Conservation (phyloP, 1,140 invertebrate genomes). For the Bombus breviceps region DNA sequence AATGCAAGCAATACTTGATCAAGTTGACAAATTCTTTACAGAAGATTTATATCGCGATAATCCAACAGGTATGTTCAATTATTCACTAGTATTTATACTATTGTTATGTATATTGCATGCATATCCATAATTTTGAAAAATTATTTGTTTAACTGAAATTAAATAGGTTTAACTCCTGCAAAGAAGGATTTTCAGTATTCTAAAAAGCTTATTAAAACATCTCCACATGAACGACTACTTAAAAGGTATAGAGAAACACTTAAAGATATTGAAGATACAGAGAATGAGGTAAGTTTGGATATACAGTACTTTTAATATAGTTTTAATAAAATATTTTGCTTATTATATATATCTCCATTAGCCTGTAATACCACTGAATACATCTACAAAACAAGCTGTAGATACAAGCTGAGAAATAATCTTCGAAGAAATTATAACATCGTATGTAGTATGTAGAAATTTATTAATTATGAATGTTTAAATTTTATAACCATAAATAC, state of each 20-base stretch:
- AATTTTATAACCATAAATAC: background rate
- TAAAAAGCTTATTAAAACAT: conserved; percentile 84
- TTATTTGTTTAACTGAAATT: conserved; percentile 74
- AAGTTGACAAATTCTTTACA: conserved; percentile 82
- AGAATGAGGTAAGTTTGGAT: conserved; percentile 19
- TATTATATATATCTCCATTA: background rate
- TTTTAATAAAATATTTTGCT: conserved; percentile 8
- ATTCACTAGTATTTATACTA: background rate
- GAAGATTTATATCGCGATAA: conserved; percentile 83
- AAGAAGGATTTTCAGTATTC: conserved; percentile 86
- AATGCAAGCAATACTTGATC: conserved; percentile 69
- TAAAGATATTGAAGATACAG: background rate
- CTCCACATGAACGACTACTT: conserved; percentile 87
- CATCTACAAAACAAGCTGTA: background rate
- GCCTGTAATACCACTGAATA: background rate
- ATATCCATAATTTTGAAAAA: conserved; percentile 55
- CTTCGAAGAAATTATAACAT: background rate
- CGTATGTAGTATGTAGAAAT: background rate
- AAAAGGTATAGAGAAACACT: conserved; percentile 81
- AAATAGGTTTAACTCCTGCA: conserved; percentile 85
- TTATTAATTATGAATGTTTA: conserved; percentile 6
- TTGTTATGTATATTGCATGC: background rate
- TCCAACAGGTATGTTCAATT: conserved; percentile 80
- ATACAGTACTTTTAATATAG: background rate
- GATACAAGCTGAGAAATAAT: background rate